phyloP scores from a whole-genome alignment of 2,113 vertebrate genomes.

The Noturus placidus region DNA sequence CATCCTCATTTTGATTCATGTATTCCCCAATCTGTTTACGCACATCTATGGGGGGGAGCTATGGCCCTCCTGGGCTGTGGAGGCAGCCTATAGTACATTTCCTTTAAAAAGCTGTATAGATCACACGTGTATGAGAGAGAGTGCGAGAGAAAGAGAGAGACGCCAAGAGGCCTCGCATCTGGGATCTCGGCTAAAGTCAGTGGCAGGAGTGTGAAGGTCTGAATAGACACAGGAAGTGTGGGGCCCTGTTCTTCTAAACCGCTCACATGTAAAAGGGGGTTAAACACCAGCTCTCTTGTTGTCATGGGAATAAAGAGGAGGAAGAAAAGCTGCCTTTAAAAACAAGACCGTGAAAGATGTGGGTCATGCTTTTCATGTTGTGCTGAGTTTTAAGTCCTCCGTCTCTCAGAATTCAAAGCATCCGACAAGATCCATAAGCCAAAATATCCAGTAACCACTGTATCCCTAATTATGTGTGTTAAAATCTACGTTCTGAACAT shows the following conservation, averaged over 20 bases:
- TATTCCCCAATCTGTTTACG: conserved; percentile 80
- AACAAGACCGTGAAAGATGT: conserved; percentile 1
- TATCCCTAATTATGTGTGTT: not conserved
- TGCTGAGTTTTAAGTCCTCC: conserved; percentile 7
- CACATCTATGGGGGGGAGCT: conserved; percentile 65
- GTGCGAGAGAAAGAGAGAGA: not conserved
- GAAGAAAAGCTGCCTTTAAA: conserved; percentile 37
- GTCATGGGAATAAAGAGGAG: conserved; percentile 48
- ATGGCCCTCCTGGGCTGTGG: conserved; percentile 58
- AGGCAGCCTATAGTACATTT: conserved; percentile 73
- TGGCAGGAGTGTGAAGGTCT: conserved; percentile 29
- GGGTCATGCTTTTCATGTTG: not conserved
- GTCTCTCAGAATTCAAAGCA: conserved; percentile 26
- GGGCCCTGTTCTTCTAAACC: conserved; percentile 46
- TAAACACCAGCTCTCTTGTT: conserved; percentile 44
- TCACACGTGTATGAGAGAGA: conserved; percentile 26
- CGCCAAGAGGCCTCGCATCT: conserved; percentile 42
- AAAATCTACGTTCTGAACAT: not conserved
- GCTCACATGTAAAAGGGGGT: conserved; percentile 27
- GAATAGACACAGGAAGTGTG: conserved; percentile 51
- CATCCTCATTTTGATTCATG: conserved; percentile 80
- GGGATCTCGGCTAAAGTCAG: conserved; percentile 53
- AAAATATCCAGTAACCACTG: conserved; percentile 66
- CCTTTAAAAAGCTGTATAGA: conserved; percentile 71
- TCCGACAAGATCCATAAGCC: not conserved